A percentile compares a stretch with the other conserved stretches of the same genome.
These are phyloP conservation scores for Temnopleurus reevesii DNA, from an alignment of 53 echinoderm and acorn worm species.

Conservation along the genomic window DNA sequence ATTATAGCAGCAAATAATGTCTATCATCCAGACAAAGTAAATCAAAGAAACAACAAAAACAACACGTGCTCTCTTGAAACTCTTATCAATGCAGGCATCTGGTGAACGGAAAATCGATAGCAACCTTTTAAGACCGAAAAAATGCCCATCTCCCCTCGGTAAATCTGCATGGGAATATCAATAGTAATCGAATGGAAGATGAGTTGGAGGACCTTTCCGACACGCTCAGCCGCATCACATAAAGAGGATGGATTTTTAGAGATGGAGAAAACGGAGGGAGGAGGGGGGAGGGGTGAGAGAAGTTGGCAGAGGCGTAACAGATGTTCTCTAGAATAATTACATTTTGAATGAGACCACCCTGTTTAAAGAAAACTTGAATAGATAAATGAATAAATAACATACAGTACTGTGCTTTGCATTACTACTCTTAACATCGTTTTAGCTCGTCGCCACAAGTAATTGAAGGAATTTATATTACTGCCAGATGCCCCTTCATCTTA, in stretches of 20 bases:
- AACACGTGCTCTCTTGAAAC: not conserved
- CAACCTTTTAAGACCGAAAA: conserved; percentile 38
- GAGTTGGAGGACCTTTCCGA: not conserved
- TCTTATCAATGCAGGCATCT: conserved; percentile 27
- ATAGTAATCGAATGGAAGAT: conserved; percentile 35
- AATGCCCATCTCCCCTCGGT: conserved; percentile 38
- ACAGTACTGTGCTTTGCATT: too few species aligned
- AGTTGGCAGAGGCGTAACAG: not conserved
- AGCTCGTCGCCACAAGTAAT: too few species aligned
- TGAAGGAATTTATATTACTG: too few species aligned
- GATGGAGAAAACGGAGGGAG: not conserved
- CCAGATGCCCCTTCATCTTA: too few species aligned
- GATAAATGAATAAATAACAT: too few species aligned
- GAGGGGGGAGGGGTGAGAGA: not conserved
- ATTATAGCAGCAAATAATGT: not conserved
- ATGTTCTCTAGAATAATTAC: too few species aligned
- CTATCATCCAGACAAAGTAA: not conserved
- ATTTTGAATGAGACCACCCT: too few species aligned
- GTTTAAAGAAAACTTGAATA: too few species aligned
- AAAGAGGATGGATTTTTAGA: not conserved
- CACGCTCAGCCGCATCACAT: not conserved
- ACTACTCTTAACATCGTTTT: too few species aligned
- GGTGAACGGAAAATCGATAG: conserved; percentile 31
- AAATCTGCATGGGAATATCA: conserved; percentile 26
- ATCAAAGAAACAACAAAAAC: not conserved